Base-by-base conservation (phyloP, 2,888 invertebrate genomes). In the Apamea epomidion region DNA sequence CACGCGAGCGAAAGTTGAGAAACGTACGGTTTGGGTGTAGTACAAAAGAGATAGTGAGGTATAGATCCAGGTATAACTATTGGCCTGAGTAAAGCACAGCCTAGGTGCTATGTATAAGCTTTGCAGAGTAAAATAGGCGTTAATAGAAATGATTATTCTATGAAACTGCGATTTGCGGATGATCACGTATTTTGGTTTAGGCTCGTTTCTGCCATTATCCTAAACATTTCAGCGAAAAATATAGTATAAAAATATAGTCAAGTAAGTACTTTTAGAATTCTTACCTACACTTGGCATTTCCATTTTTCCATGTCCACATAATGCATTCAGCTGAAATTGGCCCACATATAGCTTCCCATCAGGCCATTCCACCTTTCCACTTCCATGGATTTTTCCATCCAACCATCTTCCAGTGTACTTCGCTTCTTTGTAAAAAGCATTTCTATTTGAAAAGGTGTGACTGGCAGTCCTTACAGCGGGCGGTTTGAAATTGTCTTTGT, bases 291-390 rank as follows among this genome's bases (percentile, higher is more conserved):
- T 97, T 51, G 98, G 98, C 68, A 97, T 97, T 91, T 98, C 98
- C 97, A 98, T 97, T 90, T 97, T 97, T 25, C 98, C 98, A 92
- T 97, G 98, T 75, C 98, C 98, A 93, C 98, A 97, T 90, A 98
- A 97, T n/a, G 97, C 95, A 90, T 98, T 98, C 88, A 98, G 97
- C 87, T 98, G 97, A 93, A 99, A 98, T 90, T 98, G 98, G 0
- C 99, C 99, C n/a, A 97, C 97, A 91, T 98, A 99, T 77, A 97
- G 96, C 90, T 98, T 98, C 0, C 98, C 98, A 95, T 99, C 98
- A 1, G 97, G 97, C 98, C 98, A 99, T 91, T 98, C 98, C 81
- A 99, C 94, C 93, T 98, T 98, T 8, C 99, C 99, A 92, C 97
- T 97, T 0, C 99, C 99, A 93, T 99, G 98, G 91, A 99, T 97